Percentiles rank a stretch among this genome's conserved stretches.
These are phyloP conservation scores for Onchidella celtica DNA, from an alignment of 2,888 invertebrate genomes.

Conservation along the genomic window DNA sequence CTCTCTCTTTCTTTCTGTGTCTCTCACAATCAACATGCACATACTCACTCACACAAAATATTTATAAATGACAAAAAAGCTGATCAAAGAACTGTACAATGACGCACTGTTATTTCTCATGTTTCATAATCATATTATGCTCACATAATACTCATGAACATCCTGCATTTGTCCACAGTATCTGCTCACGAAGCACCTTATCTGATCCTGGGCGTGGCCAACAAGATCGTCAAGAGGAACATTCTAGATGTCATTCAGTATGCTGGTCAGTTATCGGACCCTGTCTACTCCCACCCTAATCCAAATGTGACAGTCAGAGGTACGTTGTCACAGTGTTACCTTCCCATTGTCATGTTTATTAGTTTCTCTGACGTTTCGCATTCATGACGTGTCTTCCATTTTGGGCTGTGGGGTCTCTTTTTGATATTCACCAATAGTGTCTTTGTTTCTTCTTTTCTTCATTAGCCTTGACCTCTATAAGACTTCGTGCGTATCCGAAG, in stretches of 20 bases:
- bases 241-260: conserved; percentile 58
- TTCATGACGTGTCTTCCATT: neutral
- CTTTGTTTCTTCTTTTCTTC: neutral
- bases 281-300: neutral
- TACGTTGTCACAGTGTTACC: neutral
- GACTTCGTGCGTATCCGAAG: no score
- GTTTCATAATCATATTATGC: neutral
- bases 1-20: no score
- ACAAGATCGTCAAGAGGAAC: conserved; percentile 67
- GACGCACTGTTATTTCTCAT: no score
- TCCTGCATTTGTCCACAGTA: conserved; percentile 63
- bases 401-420: no score
- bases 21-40: no score
- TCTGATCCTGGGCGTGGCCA: conserved; percentile 70
- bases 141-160: no score
- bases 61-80: no score
- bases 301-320: conserved; percentile 4
- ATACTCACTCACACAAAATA: no score
- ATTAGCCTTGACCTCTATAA: no score
- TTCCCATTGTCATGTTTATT: no score
- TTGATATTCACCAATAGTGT: neutral
- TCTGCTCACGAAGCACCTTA: conserved; percentile 65
- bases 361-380: neutral
- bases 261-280: conserved; percentile 5
- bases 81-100: no score